Evolutionary conservation across 1,140 invertebrate species (phyloP).

Genomic region (Hycleus cichorii): DNA sequence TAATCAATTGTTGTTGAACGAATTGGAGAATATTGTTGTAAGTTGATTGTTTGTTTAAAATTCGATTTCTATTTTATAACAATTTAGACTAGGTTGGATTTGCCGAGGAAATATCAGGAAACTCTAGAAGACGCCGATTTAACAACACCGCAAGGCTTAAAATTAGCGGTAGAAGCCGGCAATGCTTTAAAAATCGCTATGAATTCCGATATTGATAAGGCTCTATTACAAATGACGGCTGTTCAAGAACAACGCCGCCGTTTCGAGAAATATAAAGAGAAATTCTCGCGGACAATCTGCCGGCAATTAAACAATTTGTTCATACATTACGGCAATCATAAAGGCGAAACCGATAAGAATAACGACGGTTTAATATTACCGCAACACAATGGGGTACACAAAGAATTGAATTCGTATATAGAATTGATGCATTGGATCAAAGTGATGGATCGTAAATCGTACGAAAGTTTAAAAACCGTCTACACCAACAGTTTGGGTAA

Average conservation of each 20-base stretch:
- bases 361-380: constrained; percentile 63
- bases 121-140: constrained; percentile 53
- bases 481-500: constrained; percentile 73
- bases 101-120: constrained; percentile 60
- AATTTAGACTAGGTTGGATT: constrained; percentile 60
- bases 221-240: constrained; percentile 63
- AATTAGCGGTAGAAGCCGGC: constrained; percentile 71
- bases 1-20: constrained; percentile 67
- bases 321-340: constrained; percentile 72
- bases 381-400: constrained; percentile 70
- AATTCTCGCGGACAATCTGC: constrained; percentile 75
- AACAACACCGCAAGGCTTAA: constrained; percentile 62
- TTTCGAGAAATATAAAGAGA: constrained; percentile 75
- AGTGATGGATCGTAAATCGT: constrained; percentile 71
- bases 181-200: constrained; percentile 71
- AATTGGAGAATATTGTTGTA: constrained; percentile 76
- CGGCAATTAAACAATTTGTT: constrained; percentile 89
- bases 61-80: constrained; percentile 6
- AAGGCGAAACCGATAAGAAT: constrained; percentile 40
- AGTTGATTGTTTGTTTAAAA: constrained; percentile 19
- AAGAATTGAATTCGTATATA: constrained; percentile 74
- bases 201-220: constrained; percentile 59
- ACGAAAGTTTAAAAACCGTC: constrained; percentile 69
- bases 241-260: constrained; percentile 83
- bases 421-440: constrained; percentile 80